These are phyloP conservation scores for Myotis daubentonii DNA, from an alignment of 2,797 vertebrate species.

Conservation along the genomic window DNA sequence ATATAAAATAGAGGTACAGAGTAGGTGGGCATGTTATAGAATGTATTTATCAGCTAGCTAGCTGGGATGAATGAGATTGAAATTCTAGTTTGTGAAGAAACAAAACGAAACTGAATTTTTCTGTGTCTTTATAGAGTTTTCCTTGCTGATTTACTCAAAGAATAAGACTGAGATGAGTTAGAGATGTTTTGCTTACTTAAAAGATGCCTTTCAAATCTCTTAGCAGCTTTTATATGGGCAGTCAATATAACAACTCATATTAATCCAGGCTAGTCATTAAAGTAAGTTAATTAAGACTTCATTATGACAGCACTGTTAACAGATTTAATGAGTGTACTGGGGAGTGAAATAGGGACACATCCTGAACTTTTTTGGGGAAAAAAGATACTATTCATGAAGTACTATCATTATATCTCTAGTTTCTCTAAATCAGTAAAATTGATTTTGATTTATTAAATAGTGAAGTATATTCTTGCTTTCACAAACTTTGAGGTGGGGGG, in stretches of 20 bases:
- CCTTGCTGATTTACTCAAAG: neutral
- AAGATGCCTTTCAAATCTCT: neutral
- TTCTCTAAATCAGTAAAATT: neutral
- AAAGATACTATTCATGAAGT: neutral
- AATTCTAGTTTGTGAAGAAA: constrained; percentile 1
- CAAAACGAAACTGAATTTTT: neutral
- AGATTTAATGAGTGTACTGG: neutral
- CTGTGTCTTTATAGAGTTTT: neutral
- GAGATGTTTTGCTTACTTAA: constrained; percentile 7
- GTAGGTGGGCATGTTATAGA: neutral
- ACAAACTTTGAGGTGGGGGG: neutral
- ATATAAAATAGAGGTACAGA: neutral
- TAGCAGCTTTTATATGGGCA: neutral
- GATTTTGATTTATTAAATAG: constrained; percentile 17
- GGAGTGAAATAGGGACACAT: neutral
- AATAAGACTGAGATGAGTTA: neutral
- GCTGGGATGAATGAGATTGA: neutral
- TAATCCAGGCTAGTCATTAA: neutral
- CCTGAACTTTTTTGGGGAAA: neutral
- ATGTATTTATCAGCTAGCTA: neutral
- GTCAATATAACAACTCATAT: neutral
- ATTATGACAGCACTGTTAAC: neutral
- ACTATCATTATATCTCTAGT: neutral
- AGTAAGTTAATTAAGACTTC: neutral
- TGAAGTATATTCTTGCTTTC: neutral